These are phyloP conservation scores for Drosophila meridiana DNA, from an alignment of 2,888 invertebrate species.

Conservation along the genomic window DNA sequence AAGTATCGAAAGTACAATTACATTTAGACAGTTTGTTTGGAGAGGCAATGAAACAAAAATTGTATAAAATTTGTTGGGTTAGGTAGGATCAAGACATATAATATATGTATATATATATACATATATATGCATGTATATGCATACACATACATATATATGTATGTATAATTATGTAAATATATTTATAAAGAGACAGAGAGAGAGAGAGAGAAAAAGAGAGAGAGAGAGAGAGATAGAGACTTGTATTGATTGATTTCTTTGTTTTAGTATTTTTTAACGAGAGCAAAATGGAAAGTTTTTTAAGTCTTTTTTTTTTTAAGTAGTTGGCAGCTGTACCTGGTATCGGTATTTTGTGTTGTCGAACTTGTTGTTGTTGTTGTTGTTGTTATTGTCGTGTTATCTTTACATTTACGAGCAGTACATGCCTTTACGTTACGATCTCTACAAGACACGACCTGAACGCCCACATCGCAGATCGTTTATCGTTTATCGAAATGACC, in stretches of 20 bases:
- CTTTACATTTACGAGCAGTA: constrained; percentile 74
- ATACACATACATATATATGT: constrained; percentile 28
- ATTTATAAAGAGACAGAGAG: constrained; percentile 45
- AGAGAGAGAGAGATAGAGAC: constrained; percentile 46
- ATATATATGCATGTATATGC: constrained; percentile 39
- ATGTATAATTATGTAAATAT: constrained; percentile 38
- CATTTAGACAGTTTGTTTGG: constrained; percentile 50
- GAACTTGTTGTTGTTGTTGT: constrained; percentile 65
- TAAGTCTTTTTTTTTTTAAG: constrained; percentile 48
- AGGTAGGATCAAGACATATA: constrained; percentile 53
- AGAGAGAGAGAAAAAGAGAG: constrained; percentile 47
- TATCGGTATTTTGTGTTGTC: constrained; percentile 78
- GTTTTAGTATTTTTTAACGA: constrained; percentile 47
- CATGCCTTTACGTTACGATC: constrained; percentile 81
- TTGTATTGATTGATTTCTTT: constrained; percentile 39
- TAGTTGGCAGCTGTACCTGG: constrained; percentile 76
- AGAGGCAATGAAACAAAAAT: constrained; percentile 50
- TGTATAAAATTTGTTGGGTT: constrained; percentile 38
- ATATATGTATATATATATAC: constrained; percentile 36
- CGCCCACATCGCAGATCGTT: constrained; percentile 50
- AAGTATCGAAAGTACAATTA: constrained; percentile 42
- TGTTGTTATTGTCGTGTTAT: constrained; percentile 76
- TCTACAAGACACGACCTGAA: constrained; percentile 84
- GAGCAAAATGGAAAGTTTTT: constrained; percentile 73
- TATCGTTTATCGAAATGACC: constrained; percentile 28